These are phyloP conservation scores for Calameuta idolon DNA, from an alignment of 2,888 invertebrate genomes.

Conservation along the genomic window DNA sequence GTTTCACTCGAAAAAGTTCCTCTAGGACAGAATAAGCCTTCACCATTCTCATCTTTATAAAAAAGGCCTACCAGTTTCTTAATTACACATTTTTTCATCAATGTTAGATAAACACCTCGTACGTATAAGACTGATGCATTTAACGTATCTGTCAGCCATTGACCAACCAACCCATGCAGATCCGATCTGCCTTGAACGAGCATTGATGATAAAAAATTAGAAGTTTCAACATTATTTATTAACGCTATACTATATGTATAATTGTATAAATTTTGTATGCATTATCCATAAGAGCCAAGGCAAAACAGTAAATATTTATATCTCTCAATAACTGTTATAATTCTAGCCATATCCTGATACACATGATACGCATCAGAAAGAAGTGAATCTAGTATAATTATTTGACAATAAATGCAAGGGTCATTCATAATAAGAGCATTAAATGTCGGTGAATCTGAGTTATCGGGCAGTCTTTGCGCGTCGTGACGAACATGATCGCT, in stretches of 20 bases:
- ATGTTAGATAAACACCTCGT: slow-evolving; percentile 71
- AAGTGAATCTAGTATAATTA: background rate
- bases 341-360: background rate
- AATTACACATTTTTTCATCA: slow-evolving; percentile 69
- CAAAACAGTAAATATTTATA: background rate
- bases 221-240: background rate
- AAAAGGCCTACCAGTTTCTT: slow-evolving; percentile 68
- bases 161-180: slow-evolving; percentile 70
- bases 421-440: background rate
- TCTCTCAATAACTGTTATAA: background rate
- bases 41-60: slow-evolving; percentile 63
- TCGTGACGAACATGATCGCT: background rate
- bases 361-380: background rate
- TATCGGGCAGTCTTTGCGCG: background rate
- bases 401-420: background rate
- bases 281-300: background rate
- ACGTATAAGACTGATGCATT: slow-evolving; percentile 71
- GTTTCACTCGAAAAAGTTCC: slow-evolving; percentile 72
- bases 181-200: slow-evolving; percentile 61
- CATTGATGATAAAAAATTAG: background rate
- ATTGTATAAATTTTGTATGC: background rate
- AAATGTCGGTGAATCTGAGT: background rate
- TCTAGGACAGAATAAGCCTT: slow-evolving; percentile 72
- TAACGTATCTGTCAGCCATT: slow-evolving; percentile 69
- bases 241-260: background rate